A percentile compares a stretch with the other conserved stretches of the same genome.
Evolutionary conservation across 2,113 vertebrate genomes (phyloP).

Genomic region (Loxodonta africana): DNA sequence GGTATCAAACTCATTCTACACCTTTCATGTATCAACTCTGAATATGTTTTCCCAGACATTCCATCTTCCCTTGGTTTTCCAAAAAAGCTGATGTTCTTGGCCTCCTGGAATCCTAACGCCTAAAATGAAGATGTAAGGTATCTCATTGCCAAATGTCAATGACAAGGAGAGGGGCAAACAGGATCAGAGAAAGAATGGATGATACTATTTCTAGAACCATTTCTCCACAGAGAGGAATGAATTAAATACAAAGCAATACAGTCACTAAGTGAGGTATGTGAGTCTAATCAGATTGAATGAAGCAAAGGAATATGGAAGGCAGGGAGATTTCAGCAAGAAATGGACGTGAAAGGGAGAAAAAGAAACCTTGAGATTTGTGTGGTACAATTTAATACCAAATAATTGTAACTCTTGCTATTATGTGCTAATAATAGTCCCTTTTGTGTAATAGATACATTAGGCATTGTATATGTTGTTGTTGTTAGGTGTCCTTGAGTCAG

Average conservation of each 20-base stretch:
- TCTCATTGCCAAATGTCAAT: slow-evolving; percentile 1
- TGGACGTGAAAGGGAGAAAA: slow-evolving; percentile 68
- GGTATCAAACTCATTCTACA: fast-evolving
- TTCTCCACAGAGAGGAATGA: not conserved
- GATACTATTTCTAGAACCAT: not conserved
- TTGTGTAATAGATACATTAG: not conserved
- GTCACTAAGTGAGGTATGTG: slow-evolving; percentile 67
- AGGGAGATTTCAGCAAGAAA: slow-evolving; percentile 60
- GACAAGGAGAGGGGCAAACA: not conserved
- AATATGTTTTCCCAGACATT: not conserved
- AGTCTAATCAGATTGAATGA: slow-evolving; percentile 82
- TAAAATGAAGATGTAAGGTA: not conserved
- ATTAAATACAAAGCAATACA: slow-evolving; percentile 62
- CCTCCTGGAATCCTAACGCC: not conserved
- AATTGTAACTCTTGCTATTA: not conserved
- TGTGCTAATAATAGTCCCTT: not conserved
- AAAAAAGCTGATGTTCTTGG: slow-evolving; percentile 16
- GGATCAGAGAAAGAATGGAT: not conserved
- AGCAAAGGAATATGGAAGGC: not conserved
- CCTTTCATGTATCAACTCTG: not conserved
- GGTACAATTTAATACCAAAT: not conserved
- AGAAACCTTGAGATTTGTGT: not conserved
- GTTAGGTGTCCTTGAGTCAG: too few species aligned
- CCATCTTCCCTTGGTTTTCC: not conserved
- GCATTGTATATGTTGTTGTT: too few species aligned